Evolutionary conservation across 2,113 vertebrate genomes (phyloP).

Genomic region (Vulpes vulpes): DNA sequence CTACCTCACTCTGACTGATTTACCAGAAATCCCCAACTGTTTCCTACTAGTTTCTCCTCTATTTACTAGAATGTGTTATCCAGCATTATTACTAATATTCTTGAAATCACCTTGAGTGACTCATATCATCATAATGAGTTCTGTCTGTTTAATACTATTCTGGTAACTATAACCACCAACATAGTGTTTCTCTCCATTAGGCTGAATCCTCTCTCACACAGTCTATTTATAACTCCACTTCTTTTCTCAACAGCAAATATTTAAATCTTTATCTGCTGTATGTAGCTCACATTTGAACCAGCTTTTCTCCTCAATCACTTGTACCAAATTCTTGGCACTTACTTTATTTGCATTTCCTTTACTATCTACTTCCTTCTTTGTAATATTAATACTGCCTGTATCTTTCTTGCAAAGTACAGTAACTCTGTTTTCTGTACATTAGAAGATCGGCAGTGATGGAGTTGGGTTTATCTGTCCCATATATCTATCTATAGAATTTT

Average conservation of each 20-base stretch:
- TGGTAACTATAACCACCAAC: neutral
- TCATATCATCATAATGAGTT: neutral
- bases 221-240: neutral
- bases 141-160: neutral
- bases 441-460: neutral
- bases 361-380: neutral
- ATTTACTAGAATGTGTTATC: neutral
- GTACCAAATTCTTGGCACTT: neutral
- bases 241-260: neutral
- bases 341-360: neutral
- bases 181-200: neutral
- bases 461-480: neutral
- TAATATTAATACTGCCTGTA: neutral
- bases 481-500: neutral
- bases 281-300: neutral
- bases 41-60: neutral
- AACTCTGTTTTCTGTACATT: neutral
- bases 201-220: neutral
- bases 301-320: neutral
- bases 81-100: neutral
- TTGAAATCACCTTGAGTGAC: neutral
- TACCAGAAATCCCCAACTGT: neutral
- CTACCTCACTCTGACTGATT: neutral
- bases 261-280: neutral
- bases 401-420: neutral